Conservation (phyloP, 2,797 vertebrate genomes). For the Champsocephalus gunnari region DNA sequence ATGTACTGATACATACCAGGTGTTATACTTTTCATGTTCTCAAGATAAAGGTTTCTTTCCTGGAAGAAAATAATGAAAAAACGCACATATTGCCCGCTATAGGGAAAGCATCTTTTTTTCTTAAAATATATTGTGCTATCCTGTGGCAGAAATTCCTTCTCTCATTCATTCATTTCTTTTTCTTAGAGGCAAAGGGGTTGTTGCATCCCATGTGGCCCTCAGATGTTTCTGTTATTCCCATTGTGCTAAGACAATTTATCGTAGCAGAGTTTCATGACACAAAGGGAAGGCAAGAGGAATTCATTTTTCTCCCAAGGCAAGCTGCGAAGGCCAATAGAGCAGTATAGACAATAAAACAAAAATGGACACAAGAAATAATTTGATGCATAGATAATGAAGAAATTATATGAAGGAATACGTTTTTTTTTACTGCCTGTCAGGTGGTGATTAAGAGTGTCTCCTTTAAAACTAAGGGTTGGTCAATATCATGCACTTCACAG, state of each 20-base stretch:
- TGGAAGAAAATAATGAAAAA: slow-evolving; percentile 40
- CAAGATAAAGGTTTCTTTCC: slow-evolving; percentile 70
- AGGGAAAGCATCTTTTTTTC: slow-evolving; percentile 25
- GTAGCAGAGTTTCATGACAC: slow-evolving; percentile 43
- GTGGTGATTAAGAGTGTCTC: slow-evolving; percentile 58
- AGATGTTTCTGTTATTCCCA: slow-evolving; percentile 74
- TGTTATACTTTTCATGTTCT: slow-evolving; percentile 72
- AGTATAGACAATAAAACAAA: slow-evolving; percentile 42
- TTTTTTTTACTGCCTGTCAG: slow-evolving; percentile 56
- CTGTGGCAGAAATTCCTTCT: slow-evolving; percentile 52
- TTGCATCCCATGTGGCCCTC: slow-evolving; percentile 69
- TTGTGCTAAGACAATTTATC: slow-evolving; percentile 64
- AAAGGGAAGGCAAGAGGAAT: slow-evolving; percentile 41
- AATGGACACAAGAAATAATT: slow-evolving; percentile 33
- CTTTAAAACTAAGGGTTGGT: slow-evolving; percentile 58
- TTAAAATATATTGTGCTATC: slow-evolving; percentile 47
- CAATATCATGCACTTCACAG: slow-evolving; percentile 64
- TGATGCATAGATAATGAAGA: slow-evolving; percentile 43
- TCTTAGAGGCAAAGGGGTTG: slow-evolving; percentile 39
- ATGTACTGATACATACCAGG: slow-evolving; percentile 82
- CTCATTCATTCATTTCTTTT: slow-evolving; percentile 45
- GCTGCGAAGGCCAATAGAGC: slow-evolving; percentile 34
- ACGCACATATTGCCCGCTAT: slow-evolving; percentile 16
- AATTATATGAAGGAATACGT: slow-evolving; percentile 47
- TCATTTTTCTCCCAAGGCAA: slow-evolving; percentile 32